Evolutionary conservation across 2,888 invertebrate species (phyloP), one percentile per base, ranked within the genome.

Genomic region (Campoplex nolae): DNA sequence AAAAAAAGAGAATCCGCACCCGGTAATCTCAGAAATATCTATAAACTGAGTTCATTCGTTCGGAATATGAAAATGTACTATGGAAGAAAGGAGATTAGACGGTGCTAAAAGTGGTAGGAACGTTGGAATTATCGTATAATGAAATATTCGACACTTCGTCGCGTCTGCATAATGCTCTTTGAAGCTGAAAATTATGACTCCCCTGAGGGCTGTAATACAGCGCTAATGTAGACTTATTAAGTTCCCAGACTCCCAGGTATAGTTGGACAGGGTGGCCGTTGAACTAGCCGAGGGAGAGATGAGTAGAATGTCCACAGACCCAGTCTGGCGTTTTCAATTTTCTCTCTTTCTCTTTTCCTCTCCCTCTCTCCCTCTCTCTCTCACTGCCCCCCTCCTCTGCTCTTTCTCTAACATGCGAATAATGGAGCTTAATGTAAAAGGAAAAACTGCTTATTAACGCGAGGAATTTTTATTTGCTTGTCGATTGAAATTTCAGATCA

Each of bases 141-240:
- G 82, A 78, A 83, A 74, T 81, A 74, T 74, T 54, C 82, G 77
- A 77, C 58, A 70, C 76, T 58, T 28, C 65, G 76, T 54, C 67
- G 76, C 71, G 71, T 74, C 56, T 74, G 35, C 23, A 58, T 62
- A 67, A 74, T 81, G 56, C 67, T 54, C 65, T 83, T 83, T 77
- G 71, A 83, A 45, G 76, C 48, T 67, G 74, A 73, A 80, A 80
- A 67, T 83, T 86, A 76, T 80, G 48, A 76, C 38, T 71, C 65
- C 16, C 68, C 54, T 18, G 68, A 83, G 51, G 38, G 70, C 62
- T 58, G 73, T 85, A 85, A 74, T 54, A 74, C 74, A 79, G 23
- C 73, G 51, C 51, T 80, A 83, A 86, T 76, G 67, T 67, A 56
- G 62, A 70, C 80, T 86, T 83, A 73, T 80, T 83, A 80, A 73